Percentiles rank a stretch among this genome's conserved stretches.
Evolutionary conservation across 2,888 invertebrate species (phyloP).

Genomic region (Dynastes grantii): DNA sequence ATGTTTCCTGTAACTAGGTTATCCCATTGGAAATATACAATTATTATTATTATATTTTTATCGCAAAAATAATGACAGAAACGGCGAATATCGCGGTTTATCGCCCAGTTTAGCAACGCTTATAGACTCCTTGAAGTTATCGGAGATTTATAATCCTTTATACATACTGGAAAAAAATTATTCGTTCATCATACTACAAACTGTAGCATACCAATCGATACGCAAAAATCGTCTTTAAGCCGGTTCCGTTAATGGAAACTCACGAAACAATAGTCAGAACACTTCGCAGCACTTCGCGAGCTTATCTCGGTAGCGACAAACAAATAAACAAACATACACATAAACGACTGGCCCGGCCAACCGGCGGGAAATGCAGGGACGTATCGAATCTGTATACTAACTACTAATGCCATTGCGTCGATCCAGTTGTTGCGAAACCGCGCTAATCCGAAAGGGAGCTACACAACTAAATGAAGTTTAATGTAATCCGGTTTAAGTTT

Average conservation of each 20-base stretch:
- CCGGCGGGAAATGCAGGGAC: too few relatives aligned
- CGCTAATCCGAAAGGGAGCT: slow-evolving; percentile 56
- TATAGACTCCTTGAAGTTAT: too few relatives aligned
- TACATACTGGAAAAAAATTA: too few relatives aligned
- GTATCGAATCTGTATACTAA: too few relatives aligned
- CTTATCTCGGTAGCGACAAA: slow-evolving; percentile 43
- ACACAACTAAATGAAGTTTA: slow-evolving; percentile 59
- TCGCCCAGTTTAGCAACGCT: too few relatives aligned
- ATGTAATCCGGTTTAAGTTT: slow-evolving; percentile 60
- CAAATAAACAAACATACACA: not conserved
- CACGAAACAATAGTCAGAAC: slow-evolving; percentile 56
- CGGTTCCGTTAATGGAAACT: slow-evolving; percentile 54
- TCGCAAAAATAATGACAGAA: too few relatives aligned
- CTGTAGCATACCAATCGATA: not conserved
- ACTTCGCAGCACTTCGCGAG: slow-evolving; percentile 34
- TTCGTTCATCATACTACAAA: too few relatives aligned
- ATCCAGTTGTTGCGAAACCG: slow-evolving; percentile 53
- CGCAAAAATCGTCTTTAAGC: slow-evolving; percentile 40
- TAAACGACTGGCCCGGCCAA: not conserved
- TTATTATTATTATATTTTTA: too few relatives aligned
- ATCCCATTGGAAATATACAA: too few relatives aligned
- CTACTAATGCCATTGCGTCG: not conserved
- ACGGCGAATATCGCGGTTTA: too few relatives aligned
- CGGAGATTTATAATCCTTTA: too few relatives aligned
- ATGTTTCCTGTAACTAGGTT: too few relatives aligned